Base-by-base conservation (phyloP, 23 tunicate genomes). In the Corella eumyota region DNA sequence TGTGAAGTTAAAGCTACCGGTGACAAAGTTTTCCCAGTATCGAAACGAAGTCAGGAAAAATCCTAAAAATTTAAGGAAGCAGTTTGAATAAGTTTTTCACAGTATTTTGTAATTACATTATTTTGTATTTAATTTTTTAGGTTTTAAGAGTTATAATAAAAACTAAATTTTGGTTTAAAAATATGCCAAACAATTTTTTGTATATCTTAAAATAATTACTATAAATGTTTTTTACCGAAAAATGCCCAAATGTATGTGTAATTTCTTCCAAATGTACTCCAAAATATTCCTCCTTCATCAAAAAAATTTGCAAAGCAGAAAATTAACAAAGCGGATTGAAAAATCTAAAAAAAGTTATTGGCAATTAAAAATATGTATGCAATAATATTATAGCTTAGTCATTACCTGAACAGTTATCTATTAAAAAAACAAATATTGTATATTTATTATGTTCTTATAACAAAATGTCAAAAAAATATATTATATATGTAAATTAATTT, bases 1-100 rank as follows among this genome's bases (percentile, higher is more conserved):
- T 24, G 68, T 54, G 9, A 75, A 38, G 5, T 54, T 27, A 19
- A 61, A 58, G 36, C 49, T 51, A 25, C 67, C 6, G 2, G 77
- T 64, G 30, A 85, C 74, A 59, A 85, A 85, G 48, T 85, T 85
- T 57, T 85, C 95, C 95, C 95, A 85, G 58, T 76, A 85, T 7
- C 95, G 85, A 45, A 70, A 30, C 27, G 95, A 85, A 0, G 84
- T 50, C 5, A 85, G 61, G 9, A 85, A 1, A 5, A 85, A 26
- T 7, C 79, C 95, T 85, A 47, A 30, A 83, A 53, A 47, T 44
- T 6, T 53, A 17, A 17, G n/a, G n/a, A n/a, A n/a, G n/a, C n/a
- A n/a, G n/a, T n/a, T n/a, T n/a, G n/a, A n/a, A n/a, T n/a, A n/a
- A n/a, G n/a, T n/a, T n/a, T n/a, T n/a, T n/a, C n/a, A n/a, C n/a